Percentiles rank a stretch among this genome's conserved stretches.
Conservation (phyloP, 2,888 invertebrate genomes). For the Parascotia fuliginaria region DNA sequence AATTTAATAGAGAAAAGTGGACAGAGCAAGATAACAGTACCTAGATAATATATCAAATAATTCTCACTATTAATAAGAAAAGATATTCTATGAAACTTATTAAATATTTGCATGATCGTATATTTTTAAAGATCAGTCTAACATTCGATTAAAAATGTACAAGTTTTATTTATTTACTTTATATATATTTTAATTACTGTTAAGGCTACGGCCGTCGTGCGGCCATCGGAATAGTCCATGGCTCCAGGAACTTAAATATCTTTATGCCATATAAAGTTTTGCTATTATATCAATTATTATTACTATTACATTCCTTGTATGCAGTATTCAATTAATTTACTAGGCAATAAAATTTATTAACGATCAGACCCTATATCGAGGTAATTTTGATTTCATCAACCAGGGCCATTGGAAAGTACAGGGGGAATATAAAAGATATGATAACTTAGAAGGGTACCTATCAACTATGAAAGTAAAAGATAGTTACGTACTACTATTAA, state of each 20-base stretch:
- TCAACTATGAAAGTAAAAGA: constrained; percentile 14
- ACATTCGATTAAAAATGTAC: constrained; percentile 83
- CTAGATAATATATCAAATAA: constrained; percentile 56
- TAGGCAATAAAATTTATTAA: constrained; percentile 7
- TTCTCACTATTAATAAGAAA: constrained; percentile 56
- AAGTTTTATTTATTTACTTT: constrained; percentile 55
- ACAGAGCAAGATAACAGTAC: constrained; percentile 67
- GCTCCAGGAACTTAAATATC: constrained; percentile 41
- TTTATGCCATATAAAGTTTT: constrained; percentile 15
- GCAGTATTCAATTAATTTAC: constrained; percentile 12
- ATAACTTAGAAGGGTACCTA: constrained; percentile 2
- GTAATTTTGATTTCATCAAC: constrained; percentile 15
- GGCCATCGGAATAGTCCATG: constrained; percentile 41
- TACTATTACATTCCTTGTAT: too few relatives aligned
- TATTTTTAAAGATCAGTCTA: constrained; percentile 84
- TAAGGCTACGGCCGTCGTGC: constrained; percentile 67
- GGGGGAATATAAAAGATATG: constrained; percentile 10
- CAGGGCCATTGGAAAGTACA: constrained; percentile 14
- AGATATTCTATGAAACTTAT: constrained; percentile 73
- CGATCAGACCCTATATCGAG: constrained; percentile 15
- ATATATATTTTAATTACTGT: constrained; percentile 57
- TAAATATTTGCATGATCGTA: constrained; percentile 70
- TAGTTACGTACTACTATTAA: neutral
- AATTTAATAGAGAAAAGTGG: constrained; percentile 67
- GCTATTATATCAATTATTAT: constrained; percentile 17